phyloP scores from a whole-genome alignment of 2,888 invertebrate species.

The Gastrophysa polygoni region DNA sequence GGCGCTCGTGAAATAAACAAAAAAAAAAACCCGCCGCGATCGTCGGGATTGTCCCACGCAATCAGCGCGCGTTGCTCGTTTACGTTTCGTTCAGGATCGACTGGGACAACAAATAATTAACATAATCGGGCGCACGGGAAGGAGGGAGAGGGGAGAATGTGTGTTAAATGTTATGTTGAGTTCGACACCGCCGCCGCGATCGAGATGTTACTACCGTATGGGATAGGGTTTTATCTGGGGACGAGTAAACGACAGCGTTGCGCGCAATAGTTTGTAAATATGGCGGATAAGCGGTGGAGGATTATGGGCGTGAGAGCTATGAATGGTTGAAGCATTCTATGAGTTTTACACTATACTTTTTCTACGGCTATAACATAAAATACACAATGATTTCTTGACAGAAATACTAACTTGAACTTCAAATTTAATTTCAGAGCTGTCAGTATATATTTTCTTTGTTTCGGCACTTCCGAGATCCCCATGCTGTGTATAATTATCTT shows the following conservation, averaged over 20 bases:
- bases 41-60: constrained; percentile 36
- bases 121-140: constrained; percentile 28
- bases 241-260: constrained; percentile 4
- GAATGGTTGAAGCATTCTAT: too few relatives aligned
- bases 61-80: constrained; percentile 36
- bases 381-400: too few relatives aligned
- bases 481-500: too few relatives aligned
- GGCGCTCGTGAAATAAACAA: constrained; percentile 17
- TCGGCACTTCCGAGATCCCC: too few relatives aligned
- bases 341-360: too few relatives aligned
- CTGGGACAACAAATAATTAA: constrained; percentile 37
- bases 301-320: background rate
- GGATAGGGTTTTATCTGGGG: constrained; percentile 16
- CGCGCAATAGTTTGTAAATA: constrained; percentile 10
- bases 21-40: constrained; percentile 12
- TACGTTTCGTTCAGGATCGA: constrained; percentile 29
- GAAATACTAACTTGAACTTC: too few relatives aligned
- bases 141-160: constrained; percentile 13
- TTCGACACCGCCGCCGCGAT: constrained; percentile 18
- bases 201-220: constrained; percentile 15
- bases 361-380: too few relatives aligned
- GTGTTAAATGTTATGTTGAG: constrained; percentile 9
- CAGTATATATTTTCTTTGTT: too few relatives aligned
- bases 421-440: too few relatives aligned
- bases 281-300: background rate